Base-by-base conservation (phyloP, 2,797 vertebrate genomes). In the Alca torda region DNA sequence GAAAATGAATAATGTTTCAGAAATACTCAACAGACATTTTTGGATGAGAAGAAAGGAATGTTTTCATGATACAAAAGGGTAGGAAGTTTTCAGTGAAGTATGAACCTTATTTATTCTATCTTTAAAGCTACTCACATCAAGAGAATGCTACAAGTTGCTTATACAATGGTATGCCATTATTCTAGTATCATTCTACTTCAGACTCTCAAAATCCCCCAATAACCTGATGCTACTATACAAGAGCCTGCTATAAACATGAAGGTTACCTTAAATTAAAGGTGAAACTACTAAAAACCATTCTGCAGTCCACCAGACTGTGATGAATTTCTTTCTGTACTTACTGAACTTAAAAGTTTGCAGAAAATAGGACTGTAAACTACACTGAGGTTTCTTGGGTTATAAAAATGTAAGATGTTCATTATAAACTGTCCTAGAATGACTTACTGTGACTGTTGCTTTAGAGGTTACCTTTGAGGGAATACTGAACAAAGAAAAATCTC, bases 241-340 rank as follows among this genome's bases (percentile, higher is more conserved):
- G 24, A 86, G 43, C 61, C 45, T 89, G 41, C 73, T 92, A 89
- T 94, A 97, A 97, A 97, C 81, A 95, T 84, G 81, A 96, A 96
- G 53, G 41, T 69, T 31, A 57, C 30, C 57, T 95, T 95, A 95
- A 95, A 96, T 89, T 89, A 94, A 94, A 97, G 84, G 45, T 88
- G 65, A 95, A 85, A 68, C 51, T 89, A 90, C 93, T 97, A 94
- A 87, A 85, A 89, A 87, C 80, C 78, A 39, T 95, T 61, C 96
- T 86, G 51, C 28, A 89, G 63, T 54, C 82, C 79, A 45, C 53
- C 69, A 89, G 92, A 50, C 28, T 41, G 21, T 87, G 93, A 95
- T 88, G 37, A 93, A 74, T 85, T 86, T 39, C 64, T 94, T 94
- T 93, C 88, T 25, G 20, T 79, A 56, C 25, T 73, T 76, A 82